A percentile compares a stretch with the other conserved stretches of the same genome.
phyloP scores from a whole-genome alignment of 2,113 vertebrate species.

The Anoura caudifer region DNA sequence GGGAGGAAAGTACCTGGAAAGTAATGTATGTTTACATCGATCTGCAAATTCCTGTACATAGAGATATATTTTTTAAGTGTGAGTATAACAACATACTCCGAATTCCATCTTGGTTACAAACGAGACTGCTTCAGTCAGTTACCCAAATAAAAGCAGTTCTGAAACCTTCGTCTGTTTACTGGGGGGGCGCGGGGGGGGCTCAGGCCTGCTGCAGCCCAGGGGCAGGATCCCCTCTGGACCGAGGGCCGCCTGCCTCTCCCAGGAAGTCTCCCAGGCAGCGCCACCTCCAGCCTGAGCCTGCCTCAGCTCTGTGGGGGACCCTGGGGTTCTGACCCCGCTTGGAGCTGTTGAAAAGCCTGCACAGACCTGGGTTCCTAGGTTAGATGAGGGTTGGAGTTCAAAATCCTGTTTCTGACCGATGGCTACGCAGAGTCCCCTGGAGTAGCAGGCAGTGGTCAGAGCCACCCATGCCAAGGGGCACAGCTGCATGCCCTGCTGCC shows the following conservation, averaged over 20 bases:
- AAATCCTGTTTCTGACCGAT: neutral
- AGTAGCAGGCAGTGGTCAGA: rapidly evolving
- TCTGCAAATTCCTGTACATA: constrained; percentile 83
- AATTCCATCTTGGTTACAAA: constrained; percentile 81
- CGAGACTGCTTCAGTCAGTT: constrained; percentile 74
- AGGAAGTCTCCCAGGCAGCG: neutral
- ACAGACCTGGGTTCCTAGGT: rapidly evolving
- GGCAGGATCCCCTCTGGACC: neutral
- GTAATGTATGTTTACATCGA: constrained; percentile 82
- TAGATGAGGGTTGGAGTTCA: rapidly evolving
- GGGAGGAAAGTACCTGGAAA: constrained; percentile 77
- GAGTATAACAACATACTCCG: constrained; percentile 83
- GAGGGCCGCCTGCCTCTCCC: neutral
- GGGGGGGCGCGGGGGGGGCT: neutral
- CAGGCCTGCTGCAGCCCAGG: neutral
- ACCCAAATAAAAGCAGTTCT: constrained; percentile 81
- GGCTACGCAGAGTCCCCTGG: neutral
- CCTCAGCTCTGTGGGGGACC: neutral
- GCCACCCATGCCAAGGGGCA: rapidly evolving
- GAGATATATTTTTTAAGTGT: constrained; percentile 86
- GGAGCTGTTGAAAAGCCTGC: rapidly evolving
- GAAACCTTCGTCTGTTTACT: neutral
- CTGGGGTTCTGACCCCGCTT: rapidly evolving
- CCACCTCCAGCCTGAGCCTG: neutral
- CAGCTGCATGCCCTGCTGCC: rapidly evolving